phyloP scores from a whole-genome alignment of 2,797 vertebrate genomes.

The Oreortyx pictus region DNA sequence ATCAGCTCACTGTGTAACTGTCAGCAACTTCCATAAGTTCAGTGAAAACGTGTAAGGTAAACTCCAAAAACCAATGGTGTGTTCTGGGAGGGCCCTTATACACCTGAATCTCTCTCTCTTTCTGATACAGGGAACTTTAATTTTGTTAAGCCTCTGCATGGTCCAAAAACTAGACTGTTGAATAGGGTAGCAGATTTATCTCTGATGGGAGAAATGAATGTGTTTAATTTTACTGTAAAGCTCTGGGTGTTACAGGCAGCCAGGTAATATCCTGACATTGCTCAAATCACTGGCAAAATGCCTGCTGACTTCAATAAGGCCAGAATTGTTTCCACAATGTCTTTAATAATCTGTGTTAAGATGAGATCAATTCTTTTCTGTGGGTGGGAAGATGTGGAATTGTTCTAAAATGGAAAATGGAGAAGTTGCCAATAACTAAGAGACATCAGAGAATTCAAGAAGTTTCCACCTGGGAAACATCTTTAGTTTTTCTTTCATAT shows the following conservation, averaged over 20 bases:
- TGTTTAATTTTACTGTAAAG: slow-evolving; percentile 14
- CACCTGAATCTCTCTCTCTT: neutral
- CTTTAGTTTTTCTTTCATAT: neutral
- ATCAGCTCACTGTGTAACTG: neutral
- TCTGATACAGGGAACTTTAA: neutral
- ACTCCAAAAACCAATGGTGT: neutral
- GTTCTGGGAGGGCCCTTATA: neutral
- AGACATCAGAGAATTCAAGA: slow-evolving; percentile 33
- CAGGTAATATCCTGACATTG: slow-evolving; percentile 41
- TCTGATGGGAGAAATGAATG: slow-evolving; percentile 5
- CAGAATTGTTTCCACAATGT: slow-evolving; percentile 19
- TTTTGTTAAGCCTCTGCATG: neutral
- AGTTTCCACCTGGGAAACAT: slow-evolving; percentile 38
- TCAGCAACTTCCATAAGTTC: neutral
- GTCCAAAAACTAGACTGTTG: neutral
- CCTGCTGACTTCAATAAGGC: slow-evolving; percentile 38
- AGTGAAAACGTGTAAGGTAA: neutral
- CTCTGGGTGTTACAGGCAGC: slow-evolving; percentile 9
- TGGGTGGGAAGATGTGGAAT: slow-evolving; percentile 24
- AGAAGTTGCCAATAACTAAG: slow-evolving; percentile 49
- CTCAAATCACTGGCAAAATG: slow-evolving; percentile 39
- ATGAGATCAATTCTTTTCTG: slow-evolving; percentile 37
- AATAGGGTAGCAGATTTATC: neutral
- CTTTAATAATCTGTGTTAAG: slow-evolving; percentile 65
- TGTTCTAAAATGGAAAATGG: slow-evolving; percentile 49